Percentiles rank a stretch among this genome's conserved stretches.
Conservation (phyloP, 2,888 invertebrate species). For the Drosophila basisetae region DNA sequence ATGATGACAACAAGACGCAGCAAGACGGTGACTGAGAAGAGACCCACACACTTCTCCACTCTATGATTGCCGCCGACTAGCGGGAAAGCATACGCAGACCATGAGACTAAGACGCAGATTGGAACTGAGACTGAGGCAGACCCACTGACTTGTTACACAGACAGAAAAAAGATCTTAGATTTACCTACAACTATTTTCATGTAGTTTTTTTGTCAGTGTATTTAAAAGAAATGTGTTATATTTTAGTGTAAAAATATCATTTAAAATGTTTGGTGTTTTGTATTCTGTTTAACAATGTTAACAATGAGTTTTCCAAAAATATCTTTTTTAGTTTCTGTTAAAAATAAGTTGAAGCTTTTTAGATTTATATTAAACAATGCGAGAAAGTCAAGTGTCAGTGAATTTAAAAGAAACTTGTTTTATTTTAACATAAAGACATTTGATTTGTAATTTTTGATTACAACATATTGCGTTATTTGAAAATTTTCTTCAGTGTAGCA, state of each 20-base stretch:
- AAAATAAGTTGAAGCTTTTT: not conserved
- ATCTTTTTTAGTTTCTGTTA: too few species aligned
- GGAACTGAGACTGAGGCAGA: constrained; percentile 1
- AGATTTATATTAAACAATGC: not conserved
- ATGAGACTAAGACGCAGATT: constrained; percentile 15
- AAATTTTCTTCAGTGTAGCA: constrained; percentile 8
- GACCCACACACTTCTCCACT: constrained; percentile 30
- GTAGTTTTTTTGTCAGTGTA: not conserved
- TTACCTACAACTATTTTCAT: not conserved
- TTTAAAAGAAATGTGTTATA: not conserved
- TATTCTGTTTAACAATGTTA: too few species aligned
- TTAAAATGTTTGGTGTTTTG: not conserved
- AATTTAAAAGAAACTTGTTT: not conserved
- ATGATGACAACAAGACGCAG: constrained; percentile 47
- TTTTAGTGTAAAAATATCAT: not conserved
- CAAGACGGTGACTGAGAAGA: constrained; percentile 19
- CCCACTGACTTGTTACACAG: not conserved
- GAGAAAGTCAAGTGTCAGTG: not conserved
- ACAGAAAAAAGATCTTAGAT: not conserved
- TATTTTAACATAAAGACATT: not conserved
- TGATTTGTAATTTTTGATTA: not conserved
- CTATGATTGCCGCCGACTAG: constrained; percentile 26
- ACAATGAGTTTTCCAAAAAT: not conserved
- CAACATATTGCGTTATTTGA: not conserved
- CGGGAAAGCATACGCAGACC: constrained; percentile 2